phyloP scores from a whole-genome alignment of 2,888 invertebrate genomes.

The Acrobeloides nanus region DNA sequence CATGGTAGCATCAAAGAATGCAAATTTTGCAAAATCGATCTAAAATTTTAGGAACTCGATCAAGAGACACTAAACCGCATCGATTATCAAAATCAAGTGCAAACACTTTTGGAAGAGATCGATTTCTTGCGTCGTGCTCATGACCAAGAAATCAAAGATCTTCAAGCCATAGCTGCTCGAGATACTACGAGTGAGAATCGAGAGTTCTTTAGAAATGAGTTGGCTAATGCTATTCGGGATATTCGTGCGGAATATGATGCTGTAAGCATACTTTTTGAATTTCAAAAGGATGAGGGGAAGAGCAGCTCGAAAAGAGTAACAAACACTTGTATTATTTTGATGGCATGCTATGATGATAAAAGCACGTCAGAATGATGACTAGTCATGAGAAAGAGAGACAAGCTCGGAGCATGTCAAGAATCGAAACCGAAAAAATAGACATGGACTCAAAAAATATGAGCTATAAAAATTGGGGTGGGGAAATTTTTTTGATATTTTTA shows the following conservation, averaged over 20 bases:
- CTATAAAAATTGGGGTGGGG: too few species aligned
- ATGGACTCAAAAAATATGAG: too few species aligned
- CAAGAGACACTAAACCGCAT: conserved; percentile 58
- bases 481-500: too few species aligned
- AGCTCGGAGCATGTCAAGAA: too few species aligned
- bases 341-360: too few species aligned
- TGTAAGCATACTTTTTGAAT: conserved; percentile 14
- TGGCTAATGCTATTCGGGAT: conserved; percentile 58
- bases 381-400: too few species aligned
- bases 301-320: too few species aligned
- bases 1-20: too few species aligned
- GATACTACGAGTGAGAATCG: conserved; percentile 60
- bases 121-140: conserved; percentile 48
- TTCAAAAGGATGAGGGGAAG: too few species aligned
- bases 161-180: conserved; percentile 58
- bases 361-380: too few species aligned
- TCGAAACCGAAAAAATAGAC: too few species aligned
- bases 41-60: conserved; percentile 55
- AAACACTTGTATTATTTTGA: too few species aligned
- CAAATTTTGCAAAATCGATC: conserved; percentile 10
- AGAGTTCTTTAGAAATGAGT: conserved; percentile 60
- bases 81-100: conserved; percentile 58
- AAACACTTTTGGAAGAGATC: conserved; percentile 59
- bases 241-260: conserved; percentile 59
- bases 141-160: conserved; percentile 56